Conservation (phyloP, 2,113 vertebrate genomes). For the Pandion haliaetus region DNA sequence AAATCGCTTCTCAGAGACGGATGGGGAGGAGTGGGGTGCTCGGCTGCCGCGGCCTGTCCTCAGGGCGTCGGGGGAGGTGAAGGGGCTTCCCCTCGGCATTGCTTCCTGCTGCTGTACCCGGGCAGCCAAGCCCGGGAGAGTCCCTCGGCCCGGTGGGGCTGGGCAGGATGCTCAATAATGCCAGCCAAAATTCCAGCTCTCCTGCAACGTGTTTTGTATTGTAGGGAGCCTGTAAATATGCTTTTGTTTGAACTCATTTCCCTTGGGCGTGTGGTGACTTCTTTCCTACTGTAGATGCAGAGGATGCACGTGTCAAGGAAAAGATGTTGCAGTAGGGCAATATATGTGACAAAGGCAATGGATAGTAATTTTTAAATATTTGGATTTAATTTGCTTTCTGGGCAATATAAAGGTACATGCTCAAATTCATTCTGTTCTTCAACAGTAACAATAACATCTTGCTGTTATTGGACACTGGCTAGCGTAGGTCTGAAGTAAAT, state of each 20-base stretch:
- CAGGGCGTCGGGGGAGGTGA: too few relatives aligned
- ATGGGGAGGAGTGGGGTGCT: neutral
- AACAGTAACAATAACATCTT: neutral
- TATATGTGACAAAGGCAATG: neutral
- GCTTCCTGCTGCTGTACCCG: too few relatives aligned
- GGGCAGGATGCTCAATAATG: neutral
- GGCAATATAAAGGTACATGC: neutral
- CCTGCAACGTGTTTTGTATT: neutral
- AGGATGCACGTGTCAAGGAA: neutral
- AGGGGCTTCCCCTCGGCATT: rapidly evolving
- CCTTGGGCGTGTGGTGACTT: neutral
- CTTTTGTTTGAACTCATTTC: neutral
- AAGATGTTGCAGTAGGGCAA: too few relatives aligned
- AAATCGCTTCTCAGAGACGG: neutral
- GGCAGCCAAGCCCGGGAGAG: too few relatives aligned
- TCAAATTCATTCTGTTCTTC: neutral
- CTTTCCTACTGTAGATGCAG: neutral
- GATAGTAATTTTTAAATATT: neutral
- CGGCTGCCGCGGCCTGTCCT: neutral
- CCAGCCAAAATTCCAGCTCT: neutral
- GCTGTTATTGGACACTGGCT: neutral
- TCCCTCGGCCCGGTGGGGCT: neutral
- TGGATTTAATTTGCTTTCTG: neutral
- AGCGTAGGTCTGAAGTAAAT: neutral
- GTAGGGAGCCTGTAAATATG: neutral